Base-by-base conservation (phyloP, 2,797 vertebrate genomes). In the Leucoraja ocellata region DNA sequence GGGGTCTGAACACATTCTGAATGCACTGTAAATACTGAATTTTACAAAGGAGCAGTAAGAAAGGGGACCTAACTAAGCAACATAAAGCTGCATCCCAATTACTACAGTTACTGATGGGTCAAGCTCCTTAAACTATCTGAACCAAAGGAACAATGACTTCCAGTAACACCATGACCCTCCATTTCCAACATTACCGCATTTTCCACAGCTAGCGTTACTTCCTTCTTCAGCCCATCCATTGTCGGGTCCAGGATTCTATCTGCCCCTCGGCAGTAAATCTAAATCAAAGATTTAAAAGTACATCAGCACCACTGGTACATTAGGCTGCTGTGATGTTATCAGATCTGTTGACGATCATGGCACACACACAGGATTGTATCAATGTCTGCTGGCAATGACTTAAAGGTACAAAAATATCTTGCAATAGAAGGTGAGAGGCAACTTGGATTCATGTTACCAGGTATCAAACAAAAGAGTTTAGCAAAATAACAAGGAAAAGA, bases 201-300 rank as follows among this genome's bases (percentile, higher is more conserved):
- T 96, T 99, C 98, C 93, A 99, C 98, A 0, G 98, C 97, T 18
- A 98, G 94, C 0, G 98, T 98, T 94, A 99, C 97, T 95, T 99
- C 98, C 94, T 97, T 98, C 96, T 97, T 99, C 94, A 99, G 96
- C 28, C 96, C 96, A 21, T 97, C 97, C 98, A 98, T 99, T 0
- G 97, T 96, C 36, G 97, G 83, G 94, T 99, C 98, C 28, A 95
- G 23, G 93, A 97, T 95, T 76, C 94, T 96, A 61, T 98, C 98
- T 0, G 96, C 94, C 94, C 97, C 97, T 94, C 98, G 95, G n/a
- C 97, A 97, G 94, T 97, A 99, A 95, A 99, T 98, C 98, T 99
- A 95, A 77, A 92, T 32, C 61, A 65, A 88, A 36, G 84, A 65
- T 65, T 32, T 54, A 54, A n/a, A 86, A 13, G 0, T 6, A 61